These are phyloP conservation scores for Zaprionus capensis DNA, from an alignment of 1,140 invertebrate genomes.

Conservation along the genomic window DNA sequence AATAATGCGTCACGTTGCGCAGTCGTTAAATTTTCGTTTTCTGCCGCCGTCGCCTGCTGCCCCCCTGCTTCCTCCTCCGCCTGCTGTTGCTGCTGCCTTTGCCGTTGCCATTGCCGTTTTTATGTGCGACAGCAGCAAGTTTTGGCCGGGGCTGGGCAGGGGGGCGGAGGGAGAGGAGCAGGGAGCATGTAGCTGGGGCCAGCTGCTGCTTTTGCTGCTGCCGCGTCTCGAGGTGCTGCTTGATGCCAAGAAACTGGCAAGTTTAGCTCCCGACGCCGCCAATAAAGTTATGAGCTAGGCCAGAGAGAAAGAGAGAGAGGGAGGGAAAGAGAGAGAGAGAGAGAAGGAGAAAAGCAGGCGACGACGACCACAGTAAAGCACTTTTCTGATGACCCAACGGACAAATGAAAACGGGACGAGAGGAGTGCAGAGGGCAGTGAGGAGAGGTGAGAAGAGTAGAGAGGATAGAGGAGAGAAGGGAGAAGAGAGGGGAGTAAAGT, in stretches of 20 bases:
- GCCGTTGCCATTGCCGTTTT: constrained; percentile 62
- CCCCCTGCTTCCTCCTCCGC: constrained; percentile 44
- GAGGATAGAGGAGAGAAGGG: too few relatives aligned
- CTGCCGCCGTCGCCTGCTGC: constrained; percentile 45
- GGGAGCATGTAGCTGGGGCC: constrained; percentile 29
- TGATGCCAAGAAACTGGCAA: constrained; percentile 73
- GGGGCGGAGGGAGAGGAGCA: constrained; percentile 5
- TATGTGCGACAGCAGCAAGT: constrained; percentile 74
- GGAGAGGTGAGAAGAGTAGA: too few relatives aligned
- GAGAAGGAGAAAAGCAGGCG: background rate
- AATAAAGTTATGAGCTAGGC: constrained; percentile 66
- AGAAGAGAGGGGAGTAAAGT: too few relatives aligned
- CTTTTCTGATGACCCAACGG: constrained; percentile 12
- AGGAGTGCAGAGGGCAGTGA: background rate
- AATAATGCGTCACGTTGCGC: constrained; percentile 82
- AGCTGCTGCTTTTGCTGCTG: constrained; percentile 47
- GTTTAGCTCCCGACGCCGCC: constrained; percentile 57
- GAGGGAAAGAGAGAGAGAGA: background rate
- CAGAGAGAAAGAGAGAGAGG: constrained; percentile 3
- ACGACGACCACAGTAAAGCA: constrained; percentile 14
- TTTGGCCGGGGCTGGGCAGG: constrained; percentile 2
- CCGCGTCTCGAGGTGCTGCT: constrained; percentile 40
- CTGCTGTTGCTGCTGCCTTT: constrained; percentile 9
- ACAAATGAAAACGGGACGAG: background rate
- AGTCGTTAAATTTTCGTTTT: constrained; percentile 83